Evolutionary conservation across 2,797 vertebrate genomes (phyloP).

Genomic region (Fistularia commersonii): DNA sequence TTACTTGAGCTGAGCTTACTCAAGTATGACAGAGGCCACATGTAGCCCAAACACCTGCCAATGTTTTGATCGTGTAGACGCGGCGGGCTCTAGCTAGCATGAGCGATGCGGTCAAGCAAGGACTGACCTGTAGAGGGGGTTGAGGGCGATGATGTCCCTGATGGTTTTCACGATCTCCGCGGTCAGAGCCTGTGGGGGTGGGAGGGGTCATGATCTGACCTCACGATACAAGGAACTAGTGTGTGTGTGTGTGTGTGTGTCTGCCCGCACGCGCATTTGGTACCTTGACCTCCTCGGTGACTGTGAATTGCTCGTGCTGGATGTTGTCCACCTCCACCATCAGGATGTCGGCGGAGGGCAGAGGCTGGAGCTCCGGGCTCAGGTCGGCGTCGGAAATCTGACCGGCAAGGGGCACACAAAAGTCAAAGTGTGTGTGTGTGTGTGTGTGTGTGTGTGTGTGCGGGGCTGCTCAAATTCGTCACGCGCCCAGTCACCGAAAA

Average conservation of each 20-base stretch:
- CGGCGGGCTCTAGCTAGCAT: neutral
- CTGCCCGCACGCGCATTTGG: too few species aligned
- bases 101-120: neutral
- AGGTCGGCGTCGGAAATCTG: constrained; percentile 66
- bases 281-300: constrained; percentile 96
- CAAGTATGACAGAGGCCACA: too few species aligned
- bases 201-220: too few species aligned
- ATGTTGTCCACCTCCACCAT: constrained; percentile 98
- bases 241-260: neutral
- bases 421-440: too few species aligned
- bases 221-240: too few species aligned
- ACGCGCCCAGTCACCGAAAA: too few species aligned
- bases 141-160: constrained; percentile 95
- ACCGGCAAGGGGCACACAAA: neutral
- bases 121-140: constrained; percentile 90
- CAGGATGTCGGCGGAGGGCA: constrained; percentile 77
- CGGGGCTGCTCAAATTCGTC: too few species aligned
- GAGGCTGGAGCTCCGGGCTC: constrained; percentile 60
- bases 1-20: too few species aligned
- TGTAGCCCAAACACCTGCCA: too few species aligned
- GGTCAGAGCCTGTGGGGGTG: constrained; percentile 80
- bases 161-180: constrained; percentile 99
- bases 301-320: constrained; percentile 90
- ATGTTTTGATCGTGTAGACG: too few species aligned
- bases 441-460: too few species aligned